Evolutionary conservation across 2,113 vertebrate genomes (phyloP), one percentile per base, ranked within the genome.

Genomic region (Dascyllus trimaculatus): DNA sequence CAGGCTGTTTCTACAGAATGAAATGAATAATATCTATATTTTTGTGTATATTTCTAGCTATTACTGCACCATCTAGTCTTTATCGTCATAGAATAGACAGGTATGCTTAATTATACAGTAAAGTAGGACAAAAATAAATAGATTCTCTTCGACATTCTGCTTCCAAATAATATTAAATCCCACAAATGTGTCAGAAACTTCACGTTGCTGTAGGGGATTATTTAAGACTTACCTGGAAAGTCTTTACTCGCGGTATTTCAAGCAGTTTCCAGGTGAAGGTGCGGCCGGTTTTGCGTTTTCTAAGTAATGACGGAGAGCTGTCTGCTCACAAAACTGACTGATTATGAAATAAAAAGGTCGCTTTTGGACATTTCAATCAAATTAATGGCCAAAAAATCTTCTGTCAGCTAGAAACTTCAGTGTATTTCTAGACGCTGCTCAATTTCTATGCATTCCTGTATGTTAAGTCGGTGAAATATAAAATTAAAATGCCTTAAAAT

Each of bases 381-480:
- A 51, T 18, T 7, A 63, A 64, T 24, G 15, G 54, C 72, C 54
- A 78, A 71, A 78, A 58, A 17, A 6, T 63, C 32, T 25, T 76
- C 52, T 69, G 49, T 43, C 60, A 19, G 35, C 11, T 29, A 29
- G 18, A 60, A 72, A 43, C 18, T 35, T 21, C 32, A 32, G 18
- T 49, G n/a, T 78, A 53, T 73, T 78, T 74, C 22, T 73, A 71
- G 35, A 81, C 54, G 53, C 21, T 75, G 68, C 71, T 62, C 69
- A 64, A 40, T 57, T 70, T 85, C 88, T 90, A 79, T 93, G 81
- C 87, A 89, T 90, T 90, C 49, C 40, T 21, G 59, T 45, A 49
- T 52, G 51, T 32, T 13, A 35, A 45, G 38, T 61, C 52, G 57
- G 58, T 78, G 17, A 82, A 61, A 62, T 76, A 21, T 45, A 70